Evolutionary conservation across 2,888 invertebrate genomes (phyloP), one percentile per base, ranked within the genome.

Genomic region (Andrena dorsata): DNA sequence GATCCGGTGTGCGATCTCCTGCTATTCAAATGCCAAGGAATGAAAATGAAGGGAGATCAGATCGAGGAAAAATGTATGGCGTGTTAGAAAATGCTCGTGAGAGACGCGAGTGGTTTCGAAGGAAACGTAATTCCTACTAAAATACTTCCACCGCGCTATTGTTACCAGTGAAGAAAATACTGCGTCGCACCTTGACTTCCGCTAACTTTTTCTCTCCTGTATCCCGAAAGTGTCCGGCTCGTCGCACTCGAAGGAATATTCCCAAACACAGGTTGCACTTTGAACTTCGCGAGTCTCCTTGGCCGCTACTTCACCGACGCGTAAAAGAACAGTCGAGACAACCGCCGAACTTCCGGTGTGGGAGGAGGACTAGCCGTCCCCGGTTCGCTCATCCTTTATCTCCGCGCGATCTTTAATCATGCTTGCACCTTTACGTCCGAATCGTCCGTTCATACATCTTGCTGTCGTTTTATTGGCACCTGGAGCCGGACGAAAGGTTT

Each of bases 401-500:
- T 2, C 74, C 41, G 30, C 2, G 47, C n/a, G 28, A n/a, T 60
- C 56, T 60, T 68, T 16, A 32, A 72, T 72, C 73, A 41, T 73
- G 28, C 23, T 58, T 26, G n/a, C 51, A 49, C 60, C 58, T 73
- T 16, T 60, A 26, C 26, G 60, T 30, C 70, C n/a, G 30, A 64
- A 53, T 60, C 56, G 10, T 47, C 13, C 51, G 66, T 53, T 30
- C 58, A 26, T 60, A 8, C 51, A 41, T 73, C 32, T 53, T 28
- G 30, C 26, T 70, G 20, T 70, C 53, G 23, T 23, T 65, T 30
- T 26, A 65, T 80, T 66, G 80, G 77, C 77, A 80, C 32, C 78
- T 66, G 77, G 76, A 80, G 51, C 51, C 74, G 68, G 41, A 7
- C 53, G 77, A 66, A 32, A 28, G 7, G 47, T 61, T 64, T 13